A percentile compares a stretch with the other conserved stretches of the same genome.
Conservation (phyloP, 2,113 vertebrate species). For the Cyanoliseus patagonus region DNA sequence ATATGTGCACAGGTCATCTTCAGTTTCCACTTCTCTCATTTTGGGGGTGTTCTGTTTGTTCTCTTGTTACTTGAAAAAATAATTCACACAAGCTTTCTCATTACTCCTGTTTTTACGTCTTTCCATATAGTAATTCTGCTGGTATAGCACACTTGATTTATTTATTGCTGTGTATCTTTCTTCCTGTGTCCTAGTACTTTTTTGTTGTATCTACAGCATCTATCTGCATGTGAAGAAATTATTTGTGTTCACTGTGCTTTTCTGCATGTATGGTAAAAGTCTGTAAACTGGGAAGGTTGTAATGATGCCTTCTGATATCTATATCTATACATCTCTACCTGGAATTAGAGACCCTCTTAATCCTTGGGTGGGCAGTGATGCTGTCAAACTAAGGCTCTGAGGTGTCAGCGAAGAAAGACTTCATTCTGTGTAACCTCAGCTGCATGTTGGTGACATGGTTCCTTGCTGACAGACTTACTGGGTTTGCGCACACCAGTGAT, state of each 20-base stretch:
- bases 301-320: not conserved
- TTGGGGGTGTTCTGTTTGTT: not conserved
- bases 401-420: not conserved
- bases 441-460: not conserved
- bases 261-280: not conserved
- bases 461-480: not conserved
- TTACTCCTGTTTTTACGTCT: not conserved
- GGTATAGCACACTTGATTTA: not conserved
- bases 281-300: not conserved
- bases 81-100: not conserved
- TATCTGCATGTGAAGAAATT: not conserved
- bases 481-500: not conserved
- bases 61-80: not conserved
- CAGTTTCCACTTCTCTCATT: not conserved
- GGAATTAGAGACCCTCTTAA: not conserved
- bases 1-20: not conserved
- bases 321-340: not conserved
- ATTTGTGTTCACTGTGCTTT: not conserved
- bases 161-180: not conserved
- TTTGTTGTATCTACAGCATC: not conserved
- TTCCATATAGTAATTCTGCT: not conserved
- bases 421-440: not conserved
- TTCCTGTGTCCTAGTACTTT: not conserved
- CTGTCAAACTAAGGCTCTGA: not conserved
- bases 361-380: not conserved